phyloP scores from a whole-genome alignment of 1,140 invertebrate species.

The Bicyclus anynana region DNA sequence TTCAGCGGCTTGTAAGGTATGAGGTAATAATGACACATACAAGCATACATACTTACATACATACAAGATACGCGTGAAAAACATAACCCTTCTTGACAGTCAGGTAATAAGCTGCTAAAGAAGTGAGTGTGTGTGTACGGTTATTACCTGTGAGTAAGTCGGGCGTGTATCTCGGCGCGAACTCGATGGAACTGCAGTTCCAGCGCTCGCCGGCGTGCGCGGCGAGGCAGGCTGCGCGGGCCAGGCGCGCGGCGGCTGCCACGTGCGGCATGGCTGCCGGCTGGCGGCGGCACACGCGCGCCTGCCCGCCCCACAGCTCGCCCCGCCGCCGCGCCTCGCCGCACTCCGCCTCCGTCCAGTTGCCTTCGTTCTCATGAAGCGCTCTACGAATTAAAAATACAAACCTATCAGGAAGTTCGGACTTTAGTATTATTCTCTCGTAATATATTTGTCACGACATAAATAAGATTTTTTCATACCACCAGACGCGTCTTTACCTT shows the following conservation, averaged over 20 bases:
- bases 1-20: too few relatives aligned
- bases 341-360: conserved; percentile 72
- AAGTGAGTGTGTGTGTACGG: too few relatives aligned
- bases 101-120: too few relatives aligned
- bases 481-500: too few relatives aligned
- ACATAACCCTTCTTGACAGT: too few relatives aligned
- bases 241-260: conserved; percentile 82
- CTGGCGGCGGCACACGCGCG: conserved; percentile 80
- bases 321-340: conserved; percentile 75
- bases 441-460: too few relatives aligned
- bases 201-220: conserved; percentile 86
- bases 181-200: conserved; percentile 90
- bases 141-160: conserved; percentile 84
- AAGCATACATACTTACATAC: too few relatives aligned
- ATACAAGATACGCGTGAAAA: too few relatives aligned
- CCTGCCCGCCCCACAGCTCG: conserved; percentile 80
- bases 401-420: neutral
- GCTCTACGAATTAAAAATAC: conserved; percentile 40
- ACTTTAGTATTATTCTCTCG: too few relatives aligned
- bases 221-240: conserved; percentile 84
- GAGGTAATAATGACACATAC: too few relatives aligned
- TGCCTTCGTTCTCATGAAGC: conserved; percentile 58
- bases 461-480: too few relatives aligned
- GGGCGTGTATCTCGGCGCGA: conserved; percentile 83
- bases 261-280: conserved; percentile 87